Conservation (phyloP, 2,797 vertebrate species). For the Helarctos malayanus region DNA sequence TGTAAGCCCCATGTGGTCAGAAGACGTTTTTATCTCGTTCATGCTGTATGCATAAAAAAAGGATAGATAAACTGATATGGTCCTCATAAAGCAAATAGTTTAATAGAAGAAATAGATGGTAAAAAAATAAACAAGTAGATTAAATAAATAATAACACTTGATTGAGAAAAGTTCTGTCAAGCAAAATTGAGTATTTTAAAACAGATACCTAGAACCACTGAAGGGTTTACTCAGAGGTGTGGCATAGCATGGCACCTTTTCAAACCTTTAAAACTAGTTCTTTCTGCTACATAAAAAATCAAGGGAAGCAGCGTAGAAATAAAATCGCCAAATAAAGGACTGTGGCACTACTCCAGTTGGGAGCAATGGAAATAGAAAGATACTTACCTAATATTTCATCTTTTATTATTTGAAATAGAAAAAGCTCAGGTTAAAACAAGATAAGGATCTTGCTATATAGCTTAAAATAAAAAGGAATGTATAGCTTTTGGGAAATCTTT, state of each 20-base stretch:
- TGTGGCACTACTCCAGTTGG: background rate
- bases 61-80: background rate
- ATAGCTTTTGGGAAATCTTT: background rate
- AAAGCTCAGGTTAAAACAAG: background rate
- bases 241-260: background rate
- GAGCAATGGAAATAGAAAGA: background rate
- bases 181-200: background rate
- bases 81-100: background rate
- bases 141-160: background rate
- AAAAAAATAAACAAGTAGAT: background rate
- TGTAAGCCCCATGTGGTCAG: background rate
- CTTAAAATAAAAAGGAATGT: conserved; percentile 5
- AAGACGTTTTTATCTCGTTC: background rate
- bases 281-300: background rate
- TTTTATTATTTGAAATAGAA: background rate
- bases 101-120: background rate
- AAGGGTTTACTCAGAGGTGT: background rate
- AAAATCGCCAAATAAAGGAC: background rate
- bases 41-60: background rate
- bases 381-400: background rate
- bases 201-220: background rate
- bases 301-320: background rate
- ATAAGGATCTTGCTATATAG: background rate
- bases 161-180: background rate
- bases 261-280: background rate